Evolutionary conservation across 2,113 vertebrate species (phyloP).

Genomic region (Chinchilla lanigera): DNA sequence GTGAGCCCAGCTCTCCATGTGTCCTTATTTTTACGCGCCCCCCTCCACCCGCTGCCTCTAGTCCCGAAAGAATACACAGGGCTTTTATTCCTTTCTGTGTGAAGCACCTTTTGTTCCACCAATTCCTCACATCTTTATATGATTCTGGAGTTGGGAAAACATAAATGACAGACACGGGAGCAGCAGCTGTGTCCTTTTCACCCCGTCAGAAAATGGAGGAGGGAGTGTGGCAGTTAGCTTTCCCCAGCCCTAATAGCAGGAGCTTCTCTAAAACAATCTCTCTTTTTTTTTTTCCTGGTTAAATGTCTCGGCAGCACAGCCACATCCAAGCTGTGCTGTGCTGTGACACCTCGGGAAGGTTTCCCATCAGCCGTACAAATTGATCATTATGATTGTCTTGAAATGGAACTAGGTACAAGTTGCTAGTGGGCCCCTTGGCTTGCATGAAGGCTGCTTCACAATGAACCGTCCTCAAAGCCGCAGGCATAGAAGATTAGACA

Average conservation of each 20-base stretch:
- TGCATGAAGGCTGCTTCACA: slow-evolving; percentile 46
- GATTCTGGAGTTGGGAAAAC: slow-evolving; percentile 45
- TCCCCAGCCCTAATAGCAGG: slow-evolving; percentile 27
- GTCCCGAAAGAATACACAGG: background rate
- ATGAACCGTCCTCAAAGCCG: slow-evolving; percentile 37
- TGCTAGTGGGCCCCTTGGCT: slow-evolving; percentile 8
- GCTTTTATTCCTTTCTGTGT: slow-evolving; percentile 61
- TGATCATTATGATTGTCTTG: slow-evolving; percentile 71
- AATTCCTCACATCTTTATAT: slow-evolving; percentile 48
- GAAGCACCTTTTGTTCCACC: slow-evolving; percentile 45
- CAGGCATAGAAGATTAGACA: slow-evolving; percentile 30
- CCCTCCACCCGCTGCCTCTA: accelerated
- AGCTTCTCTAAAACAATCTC: background rate
- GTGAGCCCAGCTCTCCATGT: accelerated
- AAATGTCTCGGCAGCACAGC: background rate
- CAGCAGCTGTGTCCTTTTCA: slow-evolving; percentile 59
- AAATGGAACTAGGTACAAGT: slow-evolving; percentile 50
- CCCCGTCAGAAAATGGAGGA: slow-evolving; percentile 56
- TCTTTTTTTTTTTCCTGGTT: background rate
- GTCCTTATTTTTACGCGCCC: background rate
- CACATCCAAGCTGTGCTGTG: slow-evolving; percentile 1
- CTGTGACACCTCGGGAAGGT: slow-evolving; percentile 41
- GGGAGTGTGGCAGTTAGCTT: slow-evolving; percentile 29
- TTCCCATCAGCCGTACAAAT: slow-evolving; percentile 69
- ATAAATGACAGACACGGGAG: slow-evolving; percentile 16